Percentiles rank a stretch among this genome's conserved stretches.
Conservation (phyloP, 2,888 invertebrate species). For the Stramonita haemastoma region DNA sequence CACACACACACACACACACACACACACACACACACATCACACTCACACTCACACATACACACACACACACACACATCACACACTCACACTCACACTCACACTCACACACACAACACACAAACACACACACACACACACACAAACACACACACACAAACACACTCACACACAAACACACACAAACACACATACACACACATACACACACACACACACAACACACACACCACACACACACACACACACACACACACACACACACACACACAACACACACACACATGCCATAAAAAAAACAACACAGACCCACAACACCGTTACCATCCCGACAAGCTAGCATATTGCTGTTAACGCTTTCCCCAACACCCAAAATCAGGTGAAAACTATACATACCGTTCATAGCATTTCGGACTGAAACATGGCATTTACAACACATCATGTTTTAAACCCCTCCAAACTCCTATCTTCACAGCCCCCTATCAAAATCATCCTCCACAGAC, state of each 20-base stretch:
- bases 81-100: not conserved
- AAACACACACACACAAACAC: too few species aligned
- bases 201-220: constrained; percentile 3
- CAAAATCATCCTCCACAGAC: too few species aligned
- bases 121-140: not conserved
- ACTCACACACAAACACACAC: not conserved
- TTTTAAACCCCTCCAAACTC: too few species aligned
- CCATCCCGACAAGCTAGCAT: too few species aligned
- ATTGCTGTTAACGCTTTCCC: too few species aligned
- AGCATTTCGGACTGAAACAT: too few species aligned
- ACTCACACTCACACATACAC: not conserved
- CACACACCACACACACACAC: constrained; percentile 6
- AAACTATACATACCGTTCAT: too few species aligned
- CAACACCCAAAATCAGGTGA: too few species aligned
- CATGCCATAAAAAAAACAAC: too few species aligned
- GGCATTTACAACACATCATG: too few species aligned
- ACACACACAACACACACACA: constrained; percentile 7
- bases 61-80: not conserved
- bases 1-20: not conserved
- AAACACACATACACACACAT: not conserved
- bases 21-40: not conserved
- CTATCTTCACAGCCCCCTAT: too few species aligned
- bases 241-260: not conserved
- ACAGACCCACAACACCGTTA: too few species aligned
- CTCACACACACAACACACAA: not conserved